Base-by-base conservation (phyloP, 2,113 vertebrate species). In the Tamias sibiricus region DNA sequence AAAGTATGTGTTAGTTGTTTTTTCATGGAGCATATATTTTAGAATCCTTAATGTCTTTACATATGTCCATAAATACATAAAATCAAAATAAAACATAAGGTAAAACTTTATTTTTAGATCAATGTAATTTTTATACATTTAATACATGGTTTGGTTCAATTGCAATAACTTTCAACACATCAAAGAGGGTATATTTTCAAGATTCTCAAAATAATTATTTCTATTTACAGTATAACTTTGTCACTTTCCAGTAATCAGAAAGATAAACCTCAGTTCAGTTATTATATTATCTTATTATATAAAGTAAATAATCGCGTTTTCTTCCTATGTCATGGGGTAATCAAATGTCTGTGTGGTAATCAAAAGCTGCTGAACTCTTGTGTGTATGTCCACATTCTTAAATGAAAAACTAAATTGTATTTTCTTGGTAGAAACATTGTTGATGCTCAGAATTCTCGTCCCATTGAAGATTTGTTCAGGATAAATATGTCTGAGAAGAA, bases 381-480 rank as follows among this genome's bases (percentile, higher is more conserved):
- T 54, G 11, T 49, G 4, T 97, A 54, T 87, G 16, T 40, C 86
- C 40, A 79, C 40, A 0, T 20, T 75, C 22, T 69, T 75, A 52
- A 94, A 30, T 75, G 37, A 92, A 96, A 95, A 68, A 0, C 96
- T 96, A 87, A 96, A 74, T 97, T 68, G 9, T 91, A 54, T 97
- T 98, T 97, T n/a, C 54, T 97, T 98, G 97, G 42, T 96, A 99
- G 99, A 92, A 99, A 99, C 96, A 99, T 99, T 95, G 99, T 99
- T 86, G 99, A 99, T 98, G 99, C 99, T 72, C 99, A 99, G 96
- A 99, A 99, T 98, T 99, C 99, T 79, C 99, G 99, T 30, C 99
- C 99, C 26, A 99, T 99, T 96, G 99, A 99, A 98, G 99, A 99
- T 94, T 98, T 99, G 47, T 99, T 99, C 98, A 99, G 99, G 95